phyloP scores from a whole-genome alignment of 2,888 invertebrate genomes.

The Hylaea fasciaria region DNA sequence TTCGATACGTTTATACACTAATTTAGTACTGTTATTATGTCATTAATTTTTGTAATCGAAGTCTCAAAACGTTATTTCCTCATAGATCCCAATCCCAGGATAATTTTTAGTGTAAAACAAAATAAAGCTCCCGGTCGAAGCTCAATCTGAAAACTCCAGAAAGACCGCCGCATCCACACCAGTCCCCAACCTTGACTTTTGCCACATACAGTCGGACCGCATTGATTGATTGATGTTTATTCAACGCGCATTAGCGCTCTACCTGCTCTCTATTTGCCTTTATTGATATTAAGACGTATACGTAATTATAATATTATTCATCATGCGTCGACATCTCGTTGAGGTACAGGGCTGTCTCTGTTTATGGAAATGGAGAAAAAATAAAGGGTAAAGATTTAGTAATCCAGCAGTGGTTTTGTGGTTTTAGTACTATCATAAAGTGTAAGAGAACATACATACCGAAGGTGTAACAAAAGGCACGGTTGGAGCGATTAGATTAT shows the following conservation, averaged over 20 bases:
- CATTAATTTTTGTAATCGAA: no score
- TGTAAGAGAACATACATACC: no score
- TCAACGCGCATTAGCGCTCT: slow-evolving; percentile 67
- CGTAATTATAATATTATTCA: slow-evolving; percentile 72
- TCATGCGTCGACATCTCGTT: slow-evolving; percentile 39
- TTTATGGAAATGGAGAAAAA: no score
- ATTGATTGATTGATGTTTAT: slow-evolving; percentile 82
- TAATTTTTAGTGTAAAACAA: not conserved
- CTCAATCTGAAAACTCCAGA: not conserved
- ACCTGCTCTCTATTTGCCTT: slow-evolving; percentile 65
- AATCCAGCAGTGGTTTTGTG: no score
- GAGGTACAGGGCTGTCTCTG: slow-evolving; percentile 17
- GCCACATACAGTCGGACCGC: slow-evolving; percentile 54
- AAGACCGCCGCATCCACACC: slow-evolving; percentile 52
- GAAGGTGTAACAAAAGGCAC: no score
- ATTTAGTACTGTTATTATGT: no score
- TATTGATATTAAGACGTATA: slow-evolving; percentile 74
- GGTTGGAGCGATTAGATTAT: no score
- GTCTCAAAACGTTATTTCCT: no score
- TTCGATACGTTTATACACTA: no score
- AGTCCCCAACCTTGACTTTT: slow-evolving; percentile 51
- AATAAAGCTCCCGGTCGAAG: not conserved
- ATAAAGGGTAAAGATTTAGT: no score
- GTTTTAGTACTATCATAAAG: no score
- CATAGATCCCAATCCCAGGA: no score